A percentile compares a stretch with the other conserved stretches of the same genome.
These are phyloP conservation scores for Drosophila robusta DNA, from an alignment of 2,888 invertebrate genomes.

Conservation along the genomic window DNA sequence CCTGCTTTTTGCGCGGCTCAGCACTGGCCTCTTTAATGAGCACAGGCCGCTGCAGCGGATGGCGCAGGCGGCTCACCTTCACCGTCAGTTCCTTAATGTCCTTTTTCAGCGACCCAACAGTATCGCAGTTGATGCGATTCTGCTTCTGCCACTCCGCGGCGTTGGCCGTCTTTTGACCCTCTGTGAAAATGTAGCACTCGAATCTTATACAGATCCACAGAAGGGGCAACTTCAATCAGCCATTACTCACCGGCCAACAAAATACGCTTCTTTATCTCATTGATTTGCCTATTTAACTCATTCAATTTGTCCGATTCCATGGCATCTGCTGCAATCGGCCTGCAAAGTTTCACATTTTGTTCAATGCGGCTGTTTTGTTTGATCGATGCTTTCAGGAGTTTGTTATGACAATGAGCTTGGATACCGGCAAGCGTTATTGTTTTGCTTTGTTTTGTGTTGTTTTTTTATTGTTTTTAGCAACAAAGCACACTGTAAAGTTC, in stretches of 20 bases:
- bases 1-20: constrained; percentile 52
- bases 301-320: constrained; percentile 83
- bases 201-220: not conserved
- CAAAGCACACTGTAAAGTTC: not conserved
- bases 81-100: constrained; percentile 89
- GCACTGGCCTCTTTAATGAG: constrained; percentile 76
- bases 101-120: constrained; percentile 90
- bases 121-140: constrained; percentile 89
- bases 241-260: constrained; percentile 90
- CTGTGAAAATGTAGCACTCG: constrained; percentile 84
- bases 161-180: constrained; percentile 93
- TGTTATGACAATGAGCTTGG: constrained; percentile 56
- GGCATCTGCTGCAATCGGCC: constrained; percentile 1
- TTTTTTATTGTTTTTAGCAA: constrained; percentile 22
- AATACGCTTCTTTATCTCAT: constrained; percentile 94
- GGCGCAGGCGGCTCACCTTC: constrained; percentile 85
- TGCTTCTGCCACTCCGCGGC: constrained; percentile 92
- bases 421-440: constrained; percentile 21
- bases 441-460: not conserved
- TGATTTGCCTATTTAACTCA: constrained; percentile 89
- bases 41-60: constrained; percentile 82
- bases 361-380: constrained; percentile 44
- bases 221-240: too few species aligned
- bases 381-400: constrained; percentile 43
- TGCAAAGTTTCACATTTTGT: constrained; percentile 4